Conservation (phyloP, 2,888 invertebrate species). For the Ophion ellenae region DNA sequence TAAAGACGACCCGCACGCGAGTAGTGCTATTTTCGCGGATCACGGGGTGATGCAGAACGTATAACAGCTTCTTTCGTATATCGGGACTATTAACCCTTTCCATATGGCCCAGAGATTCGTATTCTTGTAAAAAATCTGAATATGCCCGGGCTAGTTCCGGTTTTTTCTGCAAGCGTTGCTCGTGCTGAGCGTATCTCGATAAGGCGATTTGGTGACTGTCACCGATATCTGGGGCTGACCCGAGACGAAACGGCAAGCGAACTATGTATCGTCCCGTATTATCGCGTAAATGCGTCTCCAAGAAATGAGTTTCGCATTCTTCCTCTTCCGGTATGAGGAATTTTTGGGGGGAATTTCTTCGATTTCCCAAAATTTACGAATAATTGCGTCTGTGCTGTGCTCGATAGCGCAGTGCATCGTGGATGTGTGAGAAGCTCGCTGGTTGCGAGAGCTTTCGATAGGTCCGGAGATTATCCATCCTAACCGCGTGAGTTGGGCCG, state of each 20-base stretch:
- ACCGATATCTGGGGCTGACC: slow-evolving; percentile 57
- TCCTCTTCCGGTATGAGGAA: slow-evolving; percentile 64
- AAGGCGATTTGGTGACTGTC: slow-evolving; percentile 66
- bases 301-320: slow-evolving; percentile 70
- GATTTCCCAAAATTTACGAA: slow-evolving; percentile 68
- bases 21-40: slow-evolving; percentile 50
- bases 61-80: background rate
- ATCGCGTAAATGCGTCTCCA: slow-evolving; percentile 59
- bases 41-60: slow-evolving; percentile 33
- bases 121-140: slow-evolving; percentile 61
- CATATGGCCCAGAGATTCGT: slow-evolving; percentile 60
- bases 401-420: slow-evolving; percentile 12
- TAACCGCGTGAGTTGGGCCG: slow-evolving; percentile 49
- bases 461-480: slow-evolving; percentile 63
- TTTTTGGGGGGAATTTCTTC: slow-evolving; percentile 63
- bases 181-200: slow-evolving; percentile 66
- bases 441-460: background rate
- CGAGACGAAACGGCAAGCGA: slow-evolving; percentile 68
- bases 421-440: background rate
- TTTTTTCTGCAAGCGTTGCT: slow-evolving; percentile 64
- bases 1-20: slow-evolving; percentile 59
- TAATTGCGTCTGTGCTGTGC: background rate
- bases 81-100: slow-evolving; percentile 10
- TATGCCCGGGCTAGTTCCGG: slow-evolving; percentile 47
- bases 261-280: slow-evolving; percentile 70